phyloP scores from a whole-genome alignment of 2,888 invertebrate species.

The Hydriomena furcata region DNA sequence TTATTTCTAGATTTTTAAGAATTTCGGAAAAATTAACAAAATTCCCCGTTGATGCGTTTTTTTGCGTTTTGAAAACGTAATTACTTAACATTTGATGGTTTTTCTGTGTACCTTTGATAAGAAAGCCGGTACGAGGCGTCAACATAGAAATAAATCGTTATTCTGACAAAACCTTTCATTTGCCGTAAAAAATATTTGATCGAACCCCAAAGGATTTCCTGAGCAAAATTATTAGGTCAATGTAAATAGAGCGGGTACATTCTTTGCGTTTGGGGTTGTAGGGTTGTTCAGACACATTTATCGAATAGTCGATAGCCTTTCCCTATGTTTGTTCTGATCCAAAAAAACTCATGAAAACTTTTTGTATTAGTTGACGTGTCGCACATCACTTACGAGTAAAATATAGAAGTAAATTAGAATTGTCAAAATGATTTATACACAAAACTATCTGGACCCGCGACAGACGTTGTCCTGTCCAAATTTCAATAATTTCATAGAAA shows the following conservation, averaged over 20 bases:
- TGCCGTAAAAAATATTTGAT: conserved; percentile 53
- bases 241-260: conserved; percentile 57
- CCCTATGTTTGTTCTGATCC: background rate
- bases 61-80: too few relatives aligned
- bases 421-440: too few relatives aligned
- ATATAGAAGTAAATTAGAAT: too few relatives aligned
- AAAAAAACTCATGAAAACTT: background rate
- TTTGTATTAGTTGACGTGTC: too few relatives aligned
- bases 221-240: conserved; percentile 57
- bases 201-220: conserved; percentile 41
- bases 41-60: too few relatives aligned
- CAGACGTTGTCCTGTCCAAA: too few relatives aligned
- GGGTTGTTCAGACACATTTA: conserved; percentile 48
- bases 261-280: conserved; percentile 49
- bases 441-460: too few relatives aligned
- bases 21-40: too few relatives aligned
- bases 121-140: conserved; percentile 16
- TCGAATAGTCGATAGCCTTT: conserved; percentile 27
- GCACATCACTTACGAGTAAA: too few relatives aligned
- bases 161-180: conserved; percentile 38
- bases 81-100: conserved; percentile 20
- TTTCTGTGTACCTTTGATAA: conserved; percentile 14
- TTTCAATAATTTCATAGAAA: too few relatives aligned
- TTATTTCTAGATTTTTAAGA: too few relatives aligned
- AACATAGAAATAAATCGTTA: conserved; percentile 36